These are phyloP conservation scores for Plectrocnemia conspersa DNA, from an alignment of 1,140 invertebrate species.

Conservation along the genomic window DNA sequence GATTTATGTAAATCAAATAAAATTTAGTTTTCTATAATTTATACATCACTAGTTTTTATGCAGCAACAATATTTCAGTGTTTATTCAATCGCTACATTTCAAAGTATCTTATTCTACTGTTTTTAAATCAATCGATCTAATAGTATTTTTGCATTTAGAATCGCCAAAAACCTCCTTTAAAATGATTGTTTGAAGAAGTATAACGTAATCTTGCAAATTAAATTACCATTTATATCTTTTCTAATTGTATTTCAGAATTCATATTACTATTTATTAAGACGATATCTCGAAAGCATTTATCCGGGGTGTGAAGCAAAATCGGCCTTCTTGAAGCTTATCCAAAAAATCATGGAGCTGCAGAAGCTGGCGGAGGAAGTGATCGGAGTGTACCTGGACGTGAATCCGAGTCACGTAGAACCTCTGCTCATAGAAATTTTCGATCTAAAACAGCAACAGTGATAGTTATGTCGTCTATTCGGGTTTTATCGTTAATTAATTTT, in stretches of 20 bases:
- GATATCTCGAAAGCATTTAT: conserved; percentile 81
- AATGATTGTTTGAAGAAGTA: too few species aligned
- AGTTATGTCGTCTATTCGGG: too few species aligned
- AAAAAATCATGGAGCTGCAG: conserved; percentile 82
- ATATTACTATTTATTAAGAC: conserved; percentile 80
- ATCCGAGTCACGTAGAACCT: conserved; percentile 84
- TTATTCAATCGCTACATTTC: neutral
- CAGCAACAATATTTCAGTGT: neutral
- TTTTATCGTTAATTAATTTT: too few species aligned
- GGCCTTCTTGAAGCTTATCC: conserved; percentile 79
- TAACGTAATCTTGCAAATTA: neutral
- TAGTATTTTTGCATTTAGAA: neutral
- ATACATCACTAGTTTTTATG: neutral
- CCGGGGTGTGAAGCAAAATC: conserved; percentile 78
- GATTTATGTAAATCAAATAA: conserved; percentile 16
- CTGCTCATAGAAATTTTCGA: conserved; percentile 91
- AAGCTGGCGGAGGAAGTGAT: conserved; percentile 82
- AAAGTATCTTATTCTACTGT: neutral
- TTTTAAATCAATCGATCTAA: neutral
- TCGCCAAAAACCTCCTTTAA: too few species aligned
- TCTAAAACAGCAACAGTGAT: conserved; percentile 57
- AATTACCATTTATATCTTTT: conserved; percentile 2
- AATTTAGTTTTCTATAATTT: conserved; percentile 11
- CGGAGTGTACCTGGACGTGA: conserved; percentile 82
- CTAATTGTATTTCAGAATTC: conserved; percentile 63